Evolutionary conservation across 2,888 invertebrate genomes (phyloP).

Genomic region (Cecidostiba fungosa): DNA sequence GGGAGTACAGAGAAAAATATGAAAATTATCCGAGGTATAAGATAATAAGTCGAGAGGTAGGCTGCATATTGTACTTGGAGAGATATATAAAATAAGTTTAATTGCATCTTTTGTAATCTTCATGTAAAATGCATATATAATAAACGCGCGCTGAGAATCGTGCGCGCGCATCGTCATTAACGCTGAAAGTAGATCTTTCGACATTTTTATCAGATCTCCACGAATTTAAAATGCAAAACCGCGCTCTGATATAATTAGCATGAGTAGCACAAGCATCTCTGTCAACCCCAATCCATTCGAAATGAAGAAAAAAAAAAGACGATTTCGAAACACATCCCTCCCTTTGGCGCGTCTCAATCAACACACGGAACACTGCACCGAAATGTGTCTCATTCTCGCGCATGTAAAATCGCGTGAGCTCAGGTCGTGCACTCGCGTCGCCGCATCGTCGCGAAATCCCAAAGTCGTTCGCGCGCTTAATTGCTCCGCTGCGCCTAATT

Average conservation of each 20-base stretch:
- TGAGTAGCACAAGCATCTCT: background rate
- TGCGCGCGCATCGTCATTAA: slow-evolving; percentile 1
- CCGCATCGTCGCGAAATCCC: slow-evolving; percentile 30
- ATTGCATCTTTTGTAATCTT: slow-evolving; percentile 32
- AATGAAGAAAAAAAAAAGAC: background rate
- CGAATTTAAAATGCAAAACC: slow-evolving; percentile 1
- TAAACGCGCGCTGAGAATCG: background rate
- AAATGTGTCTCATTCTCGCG: background rate
- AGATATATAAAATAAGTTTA: slow-evolving; percentile 22
- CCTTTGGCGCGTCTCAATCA: background rate
- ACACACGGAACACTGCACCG: background rate
- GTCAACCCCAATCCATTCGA: background rate
- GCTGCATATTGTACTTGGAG: background rate
- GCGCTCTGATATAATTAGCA: slow-evolving; percentile 39
- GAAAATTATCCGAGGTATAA: background rate
- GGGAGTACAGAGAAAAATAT: background rate
- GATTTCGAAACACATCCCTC: background rate
- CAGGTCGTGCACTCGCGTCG: background rate
- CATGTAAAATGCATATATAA: slow-evolving; percentile 1
- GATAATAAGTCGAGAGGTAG: background rate
- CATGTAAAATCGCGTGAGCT: slow-evolving; percentile 7
- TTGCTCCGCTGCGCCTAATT: background rate
- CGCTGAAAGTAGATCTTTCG: slow-evolving; percentile 5
- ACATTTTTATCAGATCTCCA: background rate
- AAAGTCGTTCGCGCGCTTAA: slow-evolving; percentile 55